Conservation (phyloP, 2,113 vertebrate species). For the Leptosomus discolor region DNA sequence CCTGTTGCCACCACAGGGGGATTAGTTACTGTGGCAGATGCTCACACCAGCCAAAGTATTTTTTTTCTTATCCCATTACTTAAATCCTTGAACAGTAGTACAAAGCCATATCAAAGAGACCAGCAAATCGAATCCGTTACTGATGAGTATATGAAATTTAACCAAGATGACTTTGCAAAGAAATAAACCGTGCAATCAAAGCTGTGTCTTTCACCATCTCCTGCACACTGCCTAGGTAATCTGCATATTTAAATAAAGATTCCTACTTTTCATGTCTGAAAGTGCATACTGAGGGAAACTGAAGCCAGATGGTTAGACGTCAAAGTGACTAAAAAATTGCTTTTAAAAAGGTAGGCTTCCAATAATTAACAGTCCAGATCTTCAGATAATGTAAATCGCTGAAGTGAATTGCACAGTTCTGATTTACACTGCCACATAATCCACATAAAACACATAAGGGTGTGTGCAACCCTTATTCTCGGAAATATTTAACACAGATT, state of each 20-base stretch:
- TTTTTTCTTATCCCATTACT: neutral
- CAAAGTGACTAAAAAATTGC: conserved; percentile 36
- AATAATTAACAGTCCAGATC: conserved; percentile 4
- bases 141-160: neutral
- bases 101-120: neutral
- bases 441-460: too few species aligned
- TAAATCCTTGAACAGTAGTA: neutral
- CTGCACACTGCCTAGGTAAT: neutral
- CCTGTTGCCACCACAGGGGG: neutral
- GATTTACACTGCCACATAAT: neutral
- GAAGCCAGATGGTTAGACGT: conserved; percentile 50
- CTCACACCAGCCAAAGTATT: neutral
- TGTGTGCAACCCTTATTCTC: neutral
- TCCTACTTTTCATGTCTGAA: neutral
- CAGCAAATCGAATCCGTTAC: neutral
- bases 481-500: neutral
- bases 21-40: neutral
- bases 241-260: conserved; percentile 9
- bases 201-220: neutral
- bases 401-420: neutral
- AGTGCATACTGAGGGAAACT: neutral
- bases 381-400: neutral
- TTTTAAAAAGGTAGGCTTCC: conserved; percentile 46
- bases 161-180: neutral
- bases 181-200: neutral